Percentiles rank a stretch among this genome's conserved stretches.
Evolutionary conservation across 2,113 vertebrate species (phyloP).

Genomic region (Phylloscopus trochilus): DNA sequence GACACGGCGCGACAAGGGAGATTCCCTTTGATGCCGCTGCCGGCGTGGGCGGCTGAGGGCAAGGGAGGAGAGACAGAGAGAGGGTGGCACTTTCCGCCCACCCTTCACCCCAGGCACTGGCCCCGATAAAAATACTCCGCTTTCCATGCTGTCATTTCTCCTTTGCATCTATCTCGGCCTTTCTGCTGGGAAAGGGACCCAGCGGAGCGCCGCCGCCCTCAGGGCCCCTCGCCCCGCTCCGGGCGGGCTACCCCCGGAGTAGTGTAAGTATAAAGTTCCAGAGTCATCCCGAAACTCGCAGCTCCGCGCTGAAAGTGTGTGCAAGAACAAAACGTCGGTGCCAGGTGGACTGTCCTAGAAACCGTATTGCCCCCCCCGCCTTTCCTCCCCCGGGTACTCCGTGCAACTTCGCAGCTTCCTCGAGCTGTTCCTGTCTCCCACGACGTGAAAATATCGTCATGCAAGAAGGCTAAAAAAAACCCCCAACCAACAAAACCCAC

Average conservation of each 20-base stretch:
- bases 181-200: not conserved
- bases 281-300: not conserved
- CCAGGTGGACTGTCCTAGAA: not conserved
- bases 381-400: not conserved
- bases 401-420: conserved; percentile 21
- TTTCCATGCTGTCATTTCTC: conserved; percentile 57
- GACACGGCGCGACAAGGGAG: conserved; percentile 37
- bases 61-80: not conserved
- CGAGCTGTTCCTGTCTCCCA: conserved; percentile 43
- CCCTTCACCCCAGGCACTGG: not conserved
- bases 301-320: not conserved
- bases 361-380: not conserved
- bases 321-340: not conserved
- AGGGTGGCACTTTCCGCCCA: conserved; percentile 51
- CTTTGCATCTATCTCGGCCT: not conserved
- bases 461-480: not conserved
- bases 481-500: not conserved
- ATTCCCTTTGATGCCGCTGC: conserved; percentile 59
- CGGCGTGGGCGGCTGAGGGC: conserved; percentile 39
- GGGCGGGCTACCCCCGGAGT: not conserved
- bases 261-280: not conserved
- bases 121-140: conserved; percentile 24
- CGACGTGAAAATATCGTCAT: conserved; percentile 32
- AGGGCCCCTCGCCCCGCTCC: not conserved
- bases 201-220: not conserved